These are phyloP conservation scores for Lasioglossum lativentre DNA, from an alignment of 2,888 invertebrate species.

Conservation along the genomic window DNA sequence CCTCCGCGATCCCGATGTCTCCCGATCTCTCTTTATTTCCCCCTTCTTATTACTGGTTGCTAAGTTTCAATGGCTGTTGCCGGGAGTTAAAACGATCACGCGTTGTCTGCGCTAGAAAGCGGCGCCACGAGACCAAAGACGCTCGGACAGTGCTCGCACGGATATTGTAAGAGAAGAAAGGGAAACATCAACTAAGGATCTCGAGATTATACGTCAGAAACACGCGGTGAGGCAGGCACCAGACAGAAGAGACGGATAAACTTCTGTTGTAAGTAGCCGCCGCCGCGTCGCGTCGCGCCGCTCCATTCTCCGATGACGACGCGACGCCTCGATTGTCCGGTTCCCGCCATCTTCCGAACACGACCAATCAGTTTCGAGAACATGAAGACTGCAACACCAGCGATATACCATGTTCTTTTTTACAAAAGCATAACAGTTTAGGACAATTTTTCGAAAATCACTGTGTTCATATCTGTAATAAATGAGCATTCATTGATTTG, in stretches of 20 bases:
- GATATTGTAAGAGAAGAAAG: background rate
- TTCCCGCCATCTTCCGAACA: background rate
- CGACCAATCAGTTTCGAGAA: background rate
- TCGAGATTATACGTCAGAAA: slow-evolving; percentile 10
- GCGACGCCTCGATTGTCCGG: background rate
- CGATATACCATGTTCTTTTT: no score
- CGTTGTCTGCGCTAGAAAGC: slow-evolving; percentile 11
- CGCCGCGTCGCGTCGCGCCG: no score
- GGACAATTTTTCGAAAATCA: no score
- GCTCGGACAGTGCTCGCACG: background rate
- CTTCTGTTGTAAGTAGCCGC: background rate
- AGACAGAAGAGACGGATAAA: background rate
- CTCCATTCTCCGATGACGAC: background rate
- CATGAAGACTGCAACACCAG: background rate
- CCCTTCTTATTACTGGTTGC: background rate
- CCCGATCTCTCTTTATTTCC: background rate
- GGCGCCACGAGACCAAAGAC: slow-evolving; percentile 6
- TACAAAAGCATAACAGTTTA: no score
- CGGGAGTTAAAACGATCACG: slow-evolving; percentile 11
- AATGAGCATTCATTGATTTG: no score
- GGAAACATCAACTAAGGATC: background rate
- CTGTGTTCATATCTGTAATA: no score
- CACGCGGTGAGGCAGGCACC: background rate
- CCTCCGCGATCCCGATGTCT: background rate
- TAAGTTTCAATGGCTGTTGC: slow-evolving; percentile 16